These are phyloP conservation scores for Callipepla squamata DNA, from an alignment of 2,113 vertebrate genomes.

Conservation along the genomic window DNA sequence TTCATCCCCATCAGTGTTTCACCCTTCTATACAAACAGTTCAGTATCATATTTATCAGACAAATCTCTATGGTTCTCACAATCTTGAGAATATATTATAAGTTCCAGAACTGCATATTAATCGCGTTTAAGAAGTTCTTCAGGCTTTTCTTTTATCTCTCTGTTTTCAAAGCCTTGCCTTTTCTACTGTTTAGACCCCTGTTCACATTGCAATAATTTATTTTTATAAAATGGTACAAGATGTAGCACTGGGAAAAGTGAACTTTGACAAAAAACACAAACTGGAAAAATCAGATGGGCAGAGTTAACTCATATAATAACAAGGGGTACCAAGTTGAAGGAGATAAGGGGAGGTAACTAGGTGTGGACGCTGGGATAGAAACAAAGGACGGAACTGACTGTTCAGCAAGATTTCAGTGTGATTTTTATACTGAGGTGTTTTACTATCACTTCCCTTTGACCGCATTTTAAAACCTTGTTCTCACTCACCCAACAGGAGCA, in stretches of 20 bases:
- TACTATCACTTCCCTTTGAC: neutral
- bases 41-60: neutral
- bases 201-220: neutral
- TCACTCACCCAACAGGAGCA: neutral
- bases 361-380: neutral
- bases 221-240: neutral
- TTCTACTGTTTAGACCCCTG: neutral
- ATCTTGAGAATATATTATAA: neutral
- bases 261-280: neutral
- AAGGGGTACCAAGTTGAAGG: neutral
- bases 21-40: neutral
- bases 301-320: neutral
- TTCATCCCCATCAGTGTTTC: neutral
- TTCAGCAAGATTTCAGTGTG: neutral
- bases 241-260: neutral
- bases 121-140: neutral
- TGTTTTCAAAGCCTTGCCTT: neutral
- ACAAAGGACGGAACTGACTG: neutral
- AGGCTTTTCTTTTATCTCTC: neutral
- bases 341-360: neutral
- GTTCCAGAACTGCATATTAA: neutral
- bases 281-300: neutral
- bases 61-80: neutral
- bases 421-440: neutral
- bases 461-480: neutral